Conservation (phyloP, 2,888 invertebrate genomes). For the Linnaemya vulpina region DNA sequence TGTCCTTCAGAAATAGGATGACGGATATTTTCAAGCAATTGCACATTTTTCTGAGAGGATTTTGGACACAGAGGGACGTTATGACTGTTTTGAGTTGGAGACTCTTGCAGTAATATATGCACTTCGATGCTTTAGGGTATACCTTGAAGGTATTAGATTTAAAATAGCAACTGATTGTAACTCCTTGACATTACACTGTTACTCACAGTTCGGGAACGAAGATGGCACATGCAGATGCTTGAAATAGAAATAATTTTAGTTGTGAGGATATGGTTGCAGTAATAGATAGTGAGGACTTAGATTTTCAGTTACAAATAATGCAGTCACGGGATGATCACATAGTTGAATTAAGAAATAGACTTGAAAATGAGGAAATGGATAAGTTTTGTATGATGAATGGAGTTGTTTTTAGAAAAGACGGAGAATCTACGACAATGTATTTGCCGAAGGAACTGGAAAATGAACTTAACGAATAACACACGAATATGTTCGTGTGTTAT, state of each 20-base stretch:
- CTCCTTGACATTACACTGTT: slow-evolving; percentile 16
- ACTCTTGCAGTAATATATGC: slow-evolving; percentile 26
- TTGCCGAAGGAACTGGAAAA: too few species aligned
- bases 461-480: too few species aligned
- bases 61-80: not conserved
- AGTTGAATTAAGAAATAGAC: not conserved
- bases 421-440: not conserved
- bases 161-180: slow-evolving; percentile 12
- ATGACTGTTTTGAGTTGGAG: slow-evolving; percentile 26
- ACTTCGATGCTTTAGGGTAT: slow-evolving; percentile 6
- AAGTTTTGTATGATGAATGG: too few species aligned
- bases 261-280: too few species aligned
- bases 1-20: slow-evolving; percentile 40
- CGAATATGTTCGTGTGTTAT: too few species aligned
- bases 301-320: too few species aligned
- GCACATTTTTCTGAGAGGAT: slow-evolving; percentile 7
- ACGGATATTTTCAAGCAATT: slow-evolving; percentile 31
- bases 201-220: slow-evolving; percentile 13
- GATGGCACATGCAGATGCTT: slow-evolving; percentile 30
- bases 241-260: too few species aligned
- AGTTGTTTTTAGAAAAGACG: not conserved
- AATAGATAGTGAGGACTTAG: too few species aligned
- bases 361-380: too few species aligned
- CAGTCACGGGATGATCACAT: too few species aligned
- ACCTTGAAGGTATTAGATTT: slow-evolving; percentile 1